Evolutionary conservation across 2,113 vertebrate species (phyloP), one percentile per base, ranked within the genome.

Genomic region (Plecturocebus donacophilus): DNA sequence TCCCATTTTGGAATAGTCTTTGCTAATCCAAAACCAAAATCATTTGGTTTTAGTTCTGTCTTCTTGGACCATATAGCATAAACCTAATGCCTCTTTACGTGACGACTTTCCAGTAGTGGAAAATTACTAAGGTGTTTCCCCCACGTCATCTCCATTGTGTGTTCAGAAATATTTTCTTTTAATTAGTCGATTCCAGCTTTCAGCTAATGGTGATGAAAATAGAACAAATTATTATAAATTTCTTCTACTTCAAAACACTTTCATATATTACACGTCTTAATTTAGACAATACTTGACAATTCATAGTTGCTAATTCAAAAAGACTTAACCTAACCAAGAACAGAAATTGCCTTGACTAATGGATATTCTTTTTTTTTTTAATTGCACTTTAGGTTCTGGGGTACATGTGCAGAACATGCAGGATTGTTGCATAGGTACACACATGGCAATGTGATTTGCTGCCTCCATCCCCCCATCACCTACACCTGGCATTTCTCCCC

Each of bases 151-250:
- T 87, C 52, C 71, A 81, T 54, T 75, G 13, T 85, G 30, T 70
- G 35, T 70, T 97, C 32, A 97, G 73, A 90, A 95, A 79, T 97
- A 89, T 77, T 97, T 94, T 86, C 52, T 84, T 96, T 94, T 97
- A 87, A 87, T 56, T 61, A 93, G 77, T 11, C 49, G 94, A 91
- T 87, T 90, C 85, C 85, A 32, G 25, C 56, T 94, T 97, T 96
- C 84, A 84, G 32, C 52, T 96, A 87, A 66, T 92, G 42, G 23
- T 89, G 79, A 91, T 45, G 16, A 88, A 97, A 97, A 86, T 77
- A 90, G 76, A 97, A 94, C 35, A 95, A 94, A 92, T 93, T 10
- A 90, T 95, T 93, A 93, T 35, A 70, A 42, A 82, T 87, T 76
- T 79, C 49, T 94, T 96, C 27, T 87, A 91, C 56, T 96, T 95